Evolutionary conservation across 1,140 invertebrate genomes (phyloP).

Genomic region (Calliopsis andreniformis): DNA sequence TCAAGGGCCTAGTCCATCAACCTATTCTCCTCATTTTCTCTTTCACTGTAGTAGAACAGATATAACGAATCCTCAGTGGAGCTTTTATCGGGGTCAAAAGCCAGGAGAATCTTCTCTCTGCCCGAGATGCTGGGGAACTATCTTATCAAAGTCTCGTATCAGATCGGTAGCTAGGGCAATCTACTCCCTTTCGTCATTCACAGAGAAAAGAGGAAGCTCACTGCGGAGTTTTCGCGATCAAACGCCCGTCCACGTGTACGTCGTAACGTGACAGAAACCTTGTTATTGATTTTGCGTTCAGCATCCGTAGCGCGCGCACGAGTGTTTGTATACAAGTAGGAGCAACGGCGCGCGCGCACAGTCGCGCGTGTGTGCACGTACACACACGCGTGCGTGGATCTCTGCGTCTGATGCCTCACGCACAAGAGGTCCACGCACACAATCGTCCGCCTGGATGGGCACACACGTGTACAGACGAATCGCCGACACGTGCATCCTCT

Average conservation of each 20-base stretch:
- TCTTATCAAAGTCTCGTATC: no score
- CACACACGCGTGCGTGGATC: background rate
- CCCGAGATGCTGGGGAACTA: no score
- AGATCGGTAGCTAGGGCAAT: no score
- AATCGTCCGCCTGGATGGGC: background rate
- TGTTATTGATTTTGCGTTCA: constrained; percentile 73
- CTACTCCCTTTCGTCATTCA: no score
- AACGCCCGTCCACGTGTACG: constrained; percentile 62
- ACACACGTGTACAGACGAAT: background rate
- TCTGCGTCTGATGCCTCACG: background rate
- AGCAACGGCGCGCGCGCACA: background rate
- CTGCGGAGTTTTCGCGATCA: constrained; percentile 3
- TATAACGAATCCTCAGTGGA: no score
- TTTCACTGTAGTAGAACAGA: no score
- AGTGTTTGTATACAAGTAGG: constrained; percentile 18
- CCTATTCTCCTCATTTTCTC: no score
- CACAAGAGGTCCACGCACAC: background rate
- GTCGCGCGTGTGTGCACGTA: background rate
- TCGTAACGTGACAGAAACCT: constrained; percentile 64
- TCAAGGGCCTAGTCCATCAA: no score
- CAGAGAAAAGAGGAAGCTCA: constrained; percentile 11
- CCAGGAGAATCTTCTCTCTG: no score
- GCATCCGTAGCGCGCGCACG: constrained; percentile 62
- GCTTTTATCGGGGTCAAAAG: no score
- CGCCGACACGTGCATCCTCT: constrained; percentile 19